A percentile compares a stretch with the other conserved stretches of the same genome.
Evolutionary conservation across 2,113 vertebrate genomes (phyloP).

Genomic region (Mus spicilegus): DNA sequence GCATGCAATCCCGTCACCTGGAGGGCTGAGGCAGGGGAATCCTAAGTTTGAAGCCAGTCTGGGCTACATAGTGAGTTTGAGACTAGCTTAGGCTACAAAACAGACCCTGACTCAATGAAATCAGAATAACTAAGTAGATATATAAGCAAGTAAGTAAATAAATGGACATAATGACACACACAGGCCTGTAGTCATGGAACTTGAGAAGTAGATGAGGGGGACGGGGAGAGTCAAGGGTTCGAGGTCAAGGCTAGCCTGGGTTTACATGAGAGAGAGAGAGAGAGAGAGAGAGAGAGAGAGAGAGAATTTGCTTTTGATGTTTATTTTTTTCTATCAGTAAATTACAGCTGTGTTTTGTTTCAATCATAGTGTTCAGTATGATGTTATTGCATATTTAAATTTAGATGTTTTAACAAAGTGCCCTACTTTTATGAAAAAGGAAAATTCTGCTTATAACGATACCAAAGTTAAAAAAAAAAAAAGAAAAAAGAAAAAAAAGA

Average conservation of each 20-base stretch:
- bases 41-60: not conserved
- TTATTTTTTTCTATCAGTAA: slow-evolving; percentile 53
- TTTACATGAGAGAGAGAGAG: not conserved
- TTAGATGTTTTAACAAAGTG: slow-evolving; percentile 16
- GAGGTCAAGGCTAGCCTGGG: not conserved
- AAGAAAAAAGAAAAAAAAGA: not conserved
- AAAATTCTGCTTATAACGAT: not conserved
- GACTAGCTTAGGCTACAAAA: not conserved
- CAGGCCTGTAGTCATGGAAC: not conserved
- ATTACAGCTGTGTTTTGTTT: not conserved
- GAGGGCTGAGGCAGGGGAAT: not conserved
- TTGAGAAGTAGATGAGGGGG: not conserved
- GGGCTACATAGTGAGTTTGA: not conserved
- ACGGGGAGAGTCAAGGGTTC: not conserved
- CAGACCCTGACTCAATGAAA: not conserved
- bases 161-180: no score
- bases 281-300: not conserved
- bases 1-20: not conserved
- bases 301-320: not conserved
- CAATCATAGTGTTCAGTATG: not conserved
- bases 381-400: slow-evolving; percentile 1
- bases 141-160: not conserved
- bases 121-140: not conserved
- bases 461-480: not conserved
- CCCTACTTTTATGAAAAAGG: slow-evolving; percentile 10